Conservation (phyloP, 2,113 vertebrate species). For the Amphiprion ocellaris region DNA sequence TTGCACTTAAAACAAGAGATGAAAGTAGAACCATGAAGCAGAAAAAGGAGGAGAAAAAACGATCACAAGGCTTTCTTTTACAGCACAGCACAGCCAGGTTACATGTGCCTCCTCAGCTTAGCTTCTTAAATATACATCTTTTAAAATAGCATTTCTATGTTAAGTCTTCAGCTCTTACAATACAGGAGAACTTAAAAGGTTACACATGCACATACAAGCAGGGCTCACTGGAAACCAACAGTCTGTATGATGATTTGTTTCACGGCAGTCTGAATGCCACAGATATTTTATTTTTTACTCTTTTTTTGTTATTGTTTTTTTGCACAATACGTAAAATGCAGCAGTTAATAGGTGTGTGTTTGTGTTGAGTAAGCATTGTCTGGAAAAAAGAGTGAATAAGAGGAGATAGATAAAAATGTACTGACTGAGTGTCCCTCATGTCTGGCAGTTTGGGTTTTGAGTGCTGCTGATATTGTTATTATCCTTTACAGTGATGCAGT, state of each 20-base stretch:
- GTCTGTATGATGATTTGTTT: conserved; percentile 43
- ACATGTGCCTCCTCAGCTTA: conserved; percentile 82
- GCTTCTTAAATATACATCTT: conserved; percentile 81
- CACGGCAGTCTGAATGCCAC: conserved; percentile 54
- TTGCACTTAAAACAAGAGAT: conserved; percentile 86
- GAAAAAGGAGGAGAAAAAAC: conserved; percentile 36
- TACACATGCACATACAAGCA: conserved; percentile 93
- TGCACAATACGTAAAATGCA: conserved; percentile 65
- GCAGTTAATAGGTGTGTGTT: conserved; percentile 37
- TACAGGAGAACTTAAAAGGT: conserved; percentile 84
- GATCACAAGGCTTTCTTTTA: conserved; percentile 79
- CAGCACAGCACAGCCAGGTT: conserved; percentile 80
- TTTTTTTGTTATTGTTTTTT: conserved; percentile 7
- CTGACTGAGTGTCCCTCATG: conserved; percentile 66
- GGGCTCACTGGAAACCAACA: conserved; percentile 84
- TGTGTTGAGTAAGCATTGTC: conserved; percentile 45
- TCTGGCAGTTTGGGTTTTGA: conserved; percentile 79
- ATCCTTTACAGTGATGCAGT: conserved; percentile 25
- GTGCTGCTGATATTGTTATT: conserved; percentile 1
- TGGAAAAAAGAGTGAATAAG: conserved; percentile 42
- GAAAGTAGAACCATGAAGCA: conserved; percentile 67
- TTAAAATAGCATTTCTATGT: conserved; percentile 83
- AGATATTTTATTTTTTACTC: conserved; percentile 1
- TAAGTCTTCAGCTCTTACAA: conserved; percentile 84
- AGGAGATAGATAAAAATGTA: conserved; percentile 69